Conservation (phyloP, 2,113 vertebrate genomes). For the Chloroceryle aenea region DNA sequence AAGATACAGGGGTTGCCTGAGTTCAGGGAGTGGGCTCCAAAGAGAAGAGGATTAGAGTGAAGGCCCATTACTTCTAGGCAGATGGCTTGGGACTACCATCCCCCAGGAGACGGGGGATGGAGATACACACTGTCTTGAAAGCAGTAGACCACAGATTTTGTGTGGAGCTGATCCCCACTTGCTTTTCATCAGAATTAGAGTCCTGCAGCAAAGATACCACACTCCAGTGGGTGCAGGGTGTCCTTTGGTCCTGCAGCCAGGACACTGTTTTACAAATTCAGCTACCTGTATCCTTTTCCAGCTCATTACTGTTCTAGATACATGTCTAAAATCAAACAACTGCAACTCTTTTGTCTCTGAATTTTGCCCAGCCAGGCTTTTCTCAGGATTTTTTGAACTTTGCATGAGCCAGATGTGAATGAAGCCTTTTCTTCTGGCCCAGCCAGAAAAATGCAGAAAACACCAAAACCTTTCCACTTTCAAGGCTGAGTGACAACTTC, state of each 20-base stretch:
- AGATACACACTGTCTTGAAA: neutral
- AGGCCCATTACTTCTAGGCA: neutral
- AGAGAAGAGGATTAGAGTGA: neutral
- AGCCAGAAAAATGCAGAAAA: conserved; percentile 6
- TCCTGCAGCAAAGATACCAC: neutral
- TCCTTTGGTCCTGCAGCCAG: neutral
- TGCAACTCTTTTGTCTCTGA: neutral
- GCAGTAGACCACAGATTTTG: neutral
- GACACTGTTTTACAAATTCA: neutral
- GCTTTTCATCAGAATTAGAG: neutral
- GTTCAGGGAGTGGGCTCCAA: neutral
- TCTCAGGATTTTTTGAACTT: neutral
- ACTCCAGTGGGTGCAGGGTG: neutral
- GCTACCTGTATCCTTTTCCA: neutral
- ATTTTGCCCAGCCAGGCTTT: neutral
- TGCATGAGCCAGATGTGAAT: neutral
- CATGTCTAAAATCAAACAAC: neutral
- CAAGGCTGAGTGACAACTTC: neutral
- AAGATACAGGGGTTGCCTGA: neutral
- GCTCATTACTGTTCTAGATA: neutral
- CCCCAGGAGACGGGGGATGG: neutral
- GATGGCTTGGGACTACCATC: neutral
- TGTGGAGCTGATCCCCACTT: neutral
- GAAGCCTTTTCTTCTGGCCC: neutral
- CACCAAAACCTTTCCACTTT: neutral